Conservation (phyloP, 2,888 invertebrate species). For the Macropis europaea region DNA sequence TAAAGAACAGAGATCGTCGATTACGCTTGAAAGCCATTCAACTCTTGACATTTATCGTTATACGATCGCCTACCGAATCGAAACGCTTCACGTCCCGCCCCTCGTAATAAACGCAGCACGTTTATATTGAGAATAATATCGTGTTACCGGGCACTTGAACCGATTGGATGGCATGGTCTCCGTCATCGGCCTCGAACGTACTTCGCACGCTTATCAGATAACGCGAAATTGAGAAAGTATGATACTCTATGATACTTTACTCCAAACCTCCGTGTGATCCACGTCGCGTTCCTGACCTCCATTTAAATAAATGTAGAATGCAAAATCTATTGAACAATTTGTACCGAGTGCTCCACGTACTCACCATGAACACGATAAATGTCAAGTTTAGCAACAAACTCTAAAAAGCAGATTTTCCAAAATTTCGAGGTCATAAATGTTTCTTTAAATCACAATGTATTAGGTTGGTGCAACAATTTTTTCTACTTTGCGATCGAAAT, state of each 20-base stretch:
- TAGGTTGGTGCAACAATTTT: too few species aligned
- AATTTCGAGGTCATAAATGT: too few species aligned
- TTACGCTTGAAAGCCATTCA: slow-evolving; percentile 12
- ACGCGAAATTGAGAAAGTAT: neutral
- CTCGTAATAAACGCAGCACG: slow-evolving; percentile 14
- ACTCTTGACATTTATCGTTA: slow-evolving; percentile 42
- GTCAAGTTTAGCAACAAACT: too few species aligned
- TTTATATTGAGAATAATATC: neutral
- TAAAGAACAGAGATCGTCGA: slow-evolving; percentile 11
- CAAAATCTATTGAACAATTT: too few species aligned
- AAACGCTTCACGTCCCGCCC: slow-evolving; percentile 13
- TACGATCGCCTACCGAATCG: slow-evolving; percentile 21
- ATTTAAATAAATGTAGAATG: too few species aligned
- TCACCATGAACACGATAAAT: too few species aligned
- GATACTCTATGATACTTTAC: neutral
- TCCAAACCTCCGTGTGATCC: too few species aligned
- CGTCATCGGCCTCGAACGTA: neutral
- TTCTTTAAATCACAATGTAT: too few species aligned
- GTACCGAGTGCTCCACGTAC: too few species aligned
- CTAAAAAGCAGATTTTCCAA: too few species aligned
- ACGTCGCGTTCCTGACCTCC: too few species aligned
- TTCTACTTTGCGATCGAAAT: too few species aligned
- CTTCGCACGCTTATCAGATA: neutral
- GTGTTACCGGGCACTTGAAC: neutral
- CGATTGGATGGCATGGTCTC: neutral